A percentile compares a stretch with the other conserved stretches of the same genome.
Conservation (phyloP, 30 jellyfish, hydroid and myxozoan species). For the Turritopsis dohrnii region DNA sequence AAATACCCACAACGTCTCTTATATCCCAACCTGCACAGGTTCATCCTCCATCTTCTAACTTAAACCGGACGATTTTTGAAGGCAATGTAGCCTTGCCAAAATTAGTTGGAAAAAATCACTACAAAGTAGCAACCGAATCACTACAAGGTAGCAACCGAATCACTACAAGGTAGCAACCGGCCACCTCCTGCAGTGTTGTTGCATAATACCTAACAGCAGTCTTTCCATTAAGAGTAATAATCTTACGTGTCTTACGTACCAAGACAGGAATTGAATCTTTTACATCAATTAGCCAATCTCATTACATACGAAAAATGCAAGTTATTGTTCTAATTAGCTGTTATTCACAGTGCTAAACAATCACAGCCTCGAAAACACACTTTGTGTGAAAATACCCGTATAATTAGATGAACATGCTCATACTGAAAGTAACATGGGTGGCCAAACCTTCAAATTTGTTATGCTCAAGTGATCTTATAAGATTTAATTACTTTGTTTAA, state of each 20-base stretch:
- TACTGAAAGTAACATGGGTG: neutral
- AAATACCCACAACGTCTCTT: neutral
- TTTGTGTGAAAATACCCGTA: neutral
- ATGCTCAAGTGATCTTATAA: neutral
- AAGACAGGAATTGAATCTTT: neutral
- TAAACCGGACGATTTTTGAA: no score
- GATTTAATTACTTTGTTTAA: neutral
- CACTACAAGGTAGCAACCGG: neutral
- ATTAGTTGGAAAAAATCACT: no score
- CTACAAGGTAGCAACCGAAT: no score
- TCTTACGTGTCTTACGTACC: neutral
- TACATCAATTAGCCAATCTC: neutral
- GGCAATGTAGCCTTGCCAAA: no score
- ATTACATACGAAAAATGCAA: neutral
- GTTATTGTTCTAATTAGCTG: neutral
- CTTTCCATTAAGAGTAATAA: no score
- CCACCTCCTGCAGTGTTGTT: neutral
- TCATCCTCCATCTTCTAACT: no score
- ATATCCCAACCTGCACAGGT: neutral
- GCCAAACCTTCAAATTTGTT: neutral
- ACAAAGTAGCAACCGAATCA: no score
- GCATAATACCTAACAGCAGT: neutral
- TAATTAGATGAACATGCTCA: neutral
- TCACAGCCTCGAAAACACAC: neutral
- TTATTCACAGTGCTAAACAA: neutral